phyloP scores from a whole-genome alignment of 2,888 invertebrate species.

The Shargacucullia verbasci region DNA sequence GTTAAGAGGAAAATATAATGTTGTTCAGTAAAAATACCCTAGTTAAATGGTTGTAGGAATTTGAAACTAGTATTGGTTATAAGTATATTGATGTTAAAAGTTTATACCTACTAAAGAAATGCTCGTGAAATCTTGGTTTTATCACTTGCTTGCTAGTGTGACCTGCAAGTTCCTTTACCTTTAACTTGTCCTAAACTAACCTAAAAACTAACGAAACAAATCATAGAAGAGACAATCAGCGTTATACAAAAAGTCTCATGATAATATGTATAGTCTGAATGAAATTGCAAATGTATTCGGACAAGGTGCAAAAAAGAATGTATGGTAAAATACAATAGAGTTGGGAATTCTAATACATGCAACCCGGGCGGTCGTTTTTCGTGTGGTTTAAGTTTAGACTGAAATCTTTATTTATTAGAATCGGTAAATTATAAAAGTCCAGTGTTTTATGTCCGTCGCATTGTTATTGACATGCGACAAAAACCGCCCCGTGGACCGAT shows the following conservation, averaged over 20 bases:
- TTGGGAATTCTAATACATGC: slow-evolving; percentile 81
- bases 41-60: too few species aligned
- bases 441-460: slow-evolving; percentile 78
- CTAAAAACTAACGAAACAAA: slow-evolving; percentile 6
- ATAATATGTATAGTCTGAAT: slow-evolving; percentile 58
- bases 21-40: too few species aligned
- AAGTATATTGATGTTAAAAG: too few species aligned
- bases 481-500: slow-evolving; percentile 57
- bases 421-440: slow-evolving; percentile 82
- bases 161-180: too few species aligned
- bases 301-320: slow-evolving; percentile 86
- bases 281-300: slow-evolving; percentile 82
- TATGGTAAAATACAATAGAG: slow-evolving; percentile 86
- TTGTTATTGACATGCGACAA: slow-evolving; percentile 73
- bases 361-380: slow-evolving; percentile 87
- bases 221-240: slow-evolving; percentile 42
- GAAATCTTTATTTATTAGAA: slow-evolving; percentile 89
- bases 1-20: background rate
- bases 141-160: too few species aligned
- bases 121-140: too few species aligned
- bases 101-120: too few species aligned
- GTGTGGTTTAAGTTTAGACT: slow-evolving; percentile 73
- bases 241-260: slow-evolving; percentile 44
- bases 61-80: too few species aligned
- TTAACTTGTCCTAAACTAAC: background rate